Evolutionary conservation across 2,113 vertebrate species (phyloP), one percentile per base, ranked within the genome.

Genomic region (Atrichornis clamosus): DNA sequence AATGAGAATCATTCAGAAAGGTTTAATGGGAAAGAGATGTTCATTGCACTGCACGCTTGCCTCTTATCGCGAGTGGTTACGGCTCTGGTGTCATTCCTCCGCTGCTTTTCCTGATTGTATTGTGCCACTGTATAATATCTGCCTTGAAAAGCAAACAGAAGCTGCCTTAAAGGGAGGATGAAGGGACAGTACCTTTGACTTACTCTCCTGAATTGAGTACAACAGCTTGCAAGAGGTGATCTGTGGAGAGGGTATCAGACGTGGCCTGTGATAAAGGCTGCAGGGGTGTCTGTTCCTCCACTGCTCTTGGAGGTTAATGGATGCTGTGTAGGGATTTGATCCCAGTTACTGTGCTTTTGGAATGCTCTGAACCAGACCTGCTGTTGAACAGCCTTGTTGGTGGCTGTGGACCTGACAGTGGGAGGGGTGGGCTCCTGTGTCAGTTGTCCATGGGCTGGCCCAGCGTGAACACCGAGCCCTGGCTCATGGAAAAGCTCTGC

Each of bases 1-100:
- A 96, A 96, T 95, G 89, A 96, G 95, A 97, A 84, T 96, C 91
- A 94, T 95, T 97, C 89, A 93, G 94, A 90, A 93, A 95, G 94
- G 93, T 87, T 96, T 95, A 95, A 94, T 94, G 87, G 77, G 78
- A 77, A 94, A 73, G 92, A 89, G 92, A 69, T 91, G 89, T 79
- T 92, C 30, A 50, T 77, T 76, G 92, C 30, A 4, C 94, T 23
- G 65, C 74, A 79, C 2, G 15, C 91, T 93, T 17, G 4, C 84
- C 94, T 92, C 96, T 92, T 92, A 87, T 67, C 47, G 3, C 4
- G 4, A 84, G 74, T 41, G 13, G 86, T 95, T 94, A 62, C 8
- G 1, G 89, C 86, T 78, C 69, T 69, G 90, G 80, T 91, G 79
- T 87, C 6, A 1, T 96, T 97, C 83, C 85, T 96, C 87, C 0